Evolutionary conservation across 2,113 vertebrate genomes (phyloP).

Genomic region (Rousettus leschenaultii): DNA sequence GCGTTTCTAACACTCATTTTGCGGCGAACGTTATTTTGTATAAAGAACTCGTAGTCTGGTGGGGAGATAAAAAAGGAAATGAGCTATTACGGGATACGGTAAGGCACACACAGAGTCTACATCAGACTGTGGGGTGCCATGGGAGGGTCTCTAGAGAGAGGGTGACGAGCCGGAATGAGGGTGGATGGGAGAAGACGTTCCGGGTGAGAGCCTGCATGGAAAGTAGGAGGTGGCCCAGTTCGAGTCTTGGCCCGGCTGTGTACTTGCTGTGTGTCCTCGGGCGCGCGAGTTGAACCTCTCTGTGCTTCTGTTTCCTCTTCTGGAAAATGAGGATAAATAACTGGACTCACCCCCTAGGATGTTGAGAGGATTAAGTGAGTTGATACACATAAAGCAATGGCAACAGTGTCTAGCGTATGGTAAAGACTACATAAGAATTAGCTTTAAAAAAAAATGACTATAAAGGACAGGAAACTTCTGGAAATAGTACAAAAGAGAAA

Average conservation of each 20-base stretch:
- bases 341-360: background rate
- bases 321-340: background rate
- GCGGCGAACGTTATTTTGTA: background rate
- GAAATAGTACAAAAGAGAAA: slow-evolving; percentile 25
- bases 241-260: background rate
- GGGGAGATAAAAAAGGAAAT: background rate
- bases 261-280: background rate
- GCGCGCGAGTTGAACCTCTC: background rate
- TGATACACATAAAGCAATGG: background rate
- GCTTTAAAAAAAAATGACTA: background rate
- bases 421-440: background rate
- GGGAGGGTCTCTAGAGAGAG: background rate
- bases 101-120: background rate
- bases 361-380: background rate
- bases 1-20: background rate
- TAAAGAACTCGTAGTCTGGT: background rate
- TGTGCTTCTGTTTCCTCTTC: background rate
- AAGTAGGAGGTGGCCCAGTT: background rate
- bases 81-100: rapidly evolving
- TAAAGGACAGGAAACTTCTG: slow-evolving; percentile 20
- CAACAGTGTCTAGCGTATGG: background rate
- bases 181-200: background rate
- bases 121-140: background rate
- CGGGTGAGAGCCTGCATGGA: rapidly evolving
- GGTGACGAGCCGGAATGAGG: too few species aligned